phyloP scores from a whole-genome alignment of 35 echinoderm and acorn worm species.

The Hemicentrotus pulcherrimus region DNA sequence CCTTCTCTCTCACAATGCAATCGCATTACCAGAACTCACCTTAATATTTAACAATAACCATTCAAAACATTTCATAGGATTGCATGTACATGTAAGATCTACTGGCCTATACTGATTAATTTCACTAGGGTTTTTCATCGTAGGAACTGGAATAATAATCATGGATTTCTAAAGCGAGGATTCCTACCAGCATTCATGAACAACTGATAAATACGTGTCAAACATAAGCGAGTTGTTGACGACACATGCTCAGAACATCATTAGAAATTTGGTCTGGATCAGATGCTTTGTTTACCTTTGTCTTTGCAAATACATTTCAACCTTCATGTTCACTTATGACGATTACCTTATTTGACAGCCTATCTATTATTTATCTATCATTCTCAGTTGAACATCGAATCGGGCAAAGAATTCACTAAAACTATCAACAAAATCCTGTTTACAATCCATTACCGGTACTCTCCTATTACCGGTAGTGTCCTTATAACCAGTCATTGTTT shows the following conservation, averaged over 20 bases:
- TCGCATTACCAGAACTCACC: too few relatives aligned
- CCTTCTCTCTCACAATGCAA: too few relatives aligned
- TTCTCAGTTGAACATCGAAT: neutral
- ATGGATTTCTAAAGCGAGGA: too few relatives aligned
- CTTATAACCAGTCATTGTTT: slow-evolving; percentile 22
- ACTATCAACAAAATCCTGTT: neutral
- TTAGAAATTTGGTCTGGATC: neutral
- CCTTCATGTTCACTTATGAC: neutral
- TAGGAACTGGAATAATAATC: too few relatives aligned
- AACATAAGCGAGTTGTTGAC: slow-evolving; percentile 29
- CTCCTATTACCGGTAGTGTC: neutral
- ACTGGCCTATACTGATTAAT: too few relatives aligned
- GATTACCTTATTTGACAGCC: neutral
- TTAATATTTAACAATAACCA: too few relatives aligned
- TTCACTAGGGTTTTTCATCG: too few relatives aligned
- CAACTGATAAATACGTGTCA: neutral
- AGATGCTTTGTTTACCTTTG: slow-evolving; percentile 21
- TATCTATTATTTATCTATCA: neutral
- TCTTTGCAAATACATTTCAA: slow-evolving; percentile 4
- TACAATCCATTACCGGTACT: neutral
- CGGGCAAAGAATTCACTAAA: neutral
- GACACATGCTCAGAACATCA: neutral
- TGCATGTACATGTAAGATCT: too few relatives aligned
- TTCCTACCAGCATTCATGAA: too few relatives aligned
- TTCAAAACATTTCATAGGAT: too few relatives aligned